Evolutionary conservation across 2,888 invertebrate genomes (phyloP).

Genomic region (Machimus atricapillus): DNA sequence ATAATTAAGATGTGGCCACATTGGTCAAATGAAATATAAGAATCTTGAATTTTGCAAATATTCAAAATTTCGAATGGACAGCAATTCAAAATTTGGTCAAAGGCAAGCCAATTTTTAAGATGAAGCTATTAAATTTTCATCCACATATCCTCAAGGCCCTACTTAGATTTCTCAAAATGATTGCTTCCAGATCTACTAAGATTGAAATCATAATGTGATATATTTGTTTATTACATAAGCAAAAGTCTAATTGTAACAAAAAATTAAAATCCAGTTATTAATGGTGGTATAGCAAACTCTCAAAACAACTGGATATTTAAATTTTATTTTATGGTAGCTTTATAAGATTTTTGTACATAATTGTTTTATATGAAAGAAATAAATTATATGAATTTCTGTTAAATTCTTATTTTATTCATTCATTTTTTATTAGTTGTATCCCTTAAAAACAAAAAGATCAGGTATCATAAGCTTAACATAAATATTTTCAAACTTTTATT

Average conservation of each 20-base stretch:
- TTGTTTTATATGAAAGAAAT: not conserved
- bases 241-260: not conserved
- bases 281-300: not conserved
- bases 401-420: not conserved
- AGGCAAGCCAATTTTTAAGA: not conserved
- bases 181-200: not conserved
- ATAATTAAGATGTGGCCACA: constrained; percentile 75
- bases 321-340: not conserved
- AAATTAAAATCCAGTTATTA: not conserved
- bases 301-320: not conserved
- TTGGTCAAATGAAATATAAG: constrained; percentile 57
- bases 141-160: not conserved
- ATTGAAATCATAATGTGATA: not conserved
- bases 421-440: not conserved
- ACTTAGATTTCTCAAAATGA: not conserved
- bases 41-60: not conserved
- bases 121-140: not conserved
- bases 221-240: not conserved
- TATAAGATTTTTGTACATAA: not conserved
- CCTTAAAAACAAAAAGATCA: too few relatives aligned
- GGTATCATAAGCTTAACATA: too few relatives aligned
- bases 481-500: too few relatives aligned
- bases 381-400: not conserved
- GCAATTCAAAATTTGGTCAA: too few relatives aligned
- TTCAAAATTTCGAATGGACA: not conserved